Base-by-base conservation (phyloP, 1,140 invertebrate species). In the Sycobia sp. region DNA sequence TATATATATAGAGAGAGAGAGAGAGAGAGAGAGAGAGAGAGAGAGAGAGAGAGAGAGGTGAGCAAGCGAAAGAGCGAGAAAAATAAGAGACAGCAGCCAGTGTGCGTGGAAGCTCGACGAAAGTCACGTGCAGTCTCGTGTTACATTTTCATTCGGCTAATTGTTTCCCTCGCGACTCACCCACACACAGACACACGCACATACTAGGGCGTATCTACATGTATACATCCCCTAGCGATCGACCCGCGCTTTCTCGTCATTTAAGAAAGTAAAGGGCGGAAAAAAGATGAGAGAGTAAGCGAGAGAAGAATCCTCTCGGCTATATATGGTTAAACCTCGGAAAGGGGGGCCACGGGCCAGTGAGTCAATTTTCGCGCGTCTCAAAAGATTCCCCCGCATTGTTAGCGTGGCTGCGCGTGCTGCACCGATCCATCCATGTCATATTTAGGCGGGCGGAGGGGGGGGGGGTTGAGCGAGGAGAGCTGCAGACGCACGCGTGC, bases 121-220 rank as follows among this genome's bases (percentile, higher is more conserved):
- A 66, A 79, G 77, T 79, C 79, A 81, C 79, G 79, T 79, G 79
- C 76, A 76, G 72, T 79, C 78, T 78, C 76, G 75, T 81, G 79
- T 79, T 81, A 79, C 79, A 81, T 79, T 81, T 79, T 81, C 78
- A 81, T 79, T 81, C 75, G 73, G 76, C 79, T 79, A 81, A 81
- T 81, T 81, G 76, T 72, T n/a, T n/a, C n/a, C n/a, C n/a, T n/a
- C 29, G 29, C 29, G 29, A 11, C 29, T n/a, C n/a, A n/a, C n/a
- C n/a, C n/a, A n/a, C n/a, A n/a, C n/a, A n/a, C n/a, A n/a, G n/a
- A n/a, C n/a, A n/a, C n/a, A n/a, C n/a, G n/a, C n/a, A n/a, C n/a
- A n/a, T n/a, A n/a, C n/a, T n/a, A n/a, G n/a, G n/a, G n/a, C n/a
- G n/a, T n/a, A n/a, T n/a, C n/a, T n/a, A n/a, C n/a, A n/a, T n/a